Evolutionary conservation across 2,113 vertebrate genomes (phyloP).

Genomic region (Himantopus leucocephalus): DNA sequence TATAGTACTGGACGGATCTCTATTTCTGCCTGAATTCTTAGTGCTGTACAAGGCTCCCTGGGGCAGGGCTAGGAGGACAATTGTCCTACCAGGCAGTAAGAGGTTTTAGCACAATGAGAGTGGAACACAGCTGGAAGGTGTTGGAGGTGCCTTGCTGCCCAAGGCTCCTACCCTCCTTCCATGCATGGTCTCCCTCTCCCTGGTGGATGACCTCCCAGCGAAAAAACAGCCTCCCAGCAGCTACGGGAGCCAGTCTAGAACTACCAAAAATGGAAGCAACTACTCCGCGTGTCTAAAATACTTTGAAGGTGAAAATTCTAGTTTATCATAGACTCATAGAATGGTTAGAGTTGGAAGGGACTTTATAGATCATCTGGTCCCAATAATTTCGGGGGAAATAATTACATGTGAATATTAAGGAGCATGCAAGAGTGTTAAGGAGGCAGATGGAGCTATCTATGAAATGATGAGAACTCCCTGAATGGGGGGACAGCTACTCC

Average conservation of each 20-base stretch:
- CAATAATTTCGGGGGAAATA: background rate
- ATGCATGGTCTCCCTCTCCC: background rate
- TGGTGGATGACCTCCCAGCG: background rate
- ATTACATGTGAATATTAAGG: background rate
- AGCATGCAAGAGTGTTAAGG: background rate
- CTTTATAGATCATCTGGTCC: too few relatives aligned
- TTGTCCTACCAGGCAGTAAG: background rate
- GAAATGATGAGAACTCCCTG: background rate
- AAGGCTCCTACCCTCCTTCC: background rate
- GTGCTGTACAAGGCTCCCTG: background rate
- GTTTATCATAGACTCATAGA: background rate
- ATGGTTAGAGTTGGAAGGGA: too few relatives aligned
- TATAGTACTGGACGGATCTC: background rate
- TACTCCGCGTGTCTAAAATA: background rate
- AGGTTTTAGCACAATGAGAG: background rate
- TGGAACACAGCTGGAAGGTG: background rate
- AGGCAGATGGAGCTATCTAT: background rate
- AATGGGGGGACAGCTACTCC: background rate
- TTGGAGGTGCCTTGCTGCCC: too few relatives aligned
- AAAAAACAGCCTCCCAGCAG: background rate
- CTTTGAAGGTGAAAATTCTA: background rate
- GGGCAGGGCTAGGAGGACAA: background rate
- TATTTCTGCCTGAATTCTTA: background rate
- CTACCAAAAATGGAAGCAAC: background rate
- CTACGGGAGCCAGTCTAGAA: background rate